Base-by-base conservation (phyloP, 1,140 invertebrate genomes). In the Platyscapa corneri region DNA sequence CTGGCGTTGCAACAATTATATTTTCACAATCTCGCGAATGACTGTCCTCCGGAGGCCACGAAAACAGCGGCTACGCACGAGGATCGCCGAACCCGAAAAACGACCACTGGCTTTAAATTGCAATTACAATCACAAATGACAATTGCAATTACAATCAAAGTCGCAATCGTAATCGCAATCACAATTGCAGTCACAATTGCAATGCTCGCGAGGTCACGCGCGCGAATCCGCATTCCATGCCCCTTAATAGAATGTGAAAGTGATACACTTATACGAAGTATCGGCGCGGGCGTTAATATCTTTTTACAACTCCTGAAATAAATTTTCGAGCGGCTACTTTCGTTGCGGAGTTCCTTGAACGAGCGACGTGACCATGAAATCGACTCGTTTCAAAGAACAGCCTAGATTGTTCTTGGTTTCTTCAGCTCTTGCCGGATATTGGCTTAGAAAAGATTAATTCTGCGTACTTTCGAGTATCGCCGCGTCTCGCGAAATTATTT, bases 171-270 rank as follows among this genome's bases (percentile, higher is more conserved):
- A n/a, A n/a, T n/a, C n/a, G n/a, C n/a, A n/a, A n/a, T n/a, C n/a
- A n/a, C n/a, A n/a, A n/a, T n/a, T n/a, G n/a, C n/a, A n/a, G n/a
- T n/a, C n/a, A n/a, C n/a, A 82, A 72, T 70, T 72, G 72, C 20
- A 64, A 70, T 37, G 64, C 65, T 70, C 27, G 67, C 34, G 56
- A 77, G n/a, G 42, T 67, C 42, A n/a, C n/a, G 42, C 46, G 65
- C n/a, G 37, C 60, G 82, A 84, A 84, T 84, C 83, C 65, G 83
- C 76, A 84, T 84, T 79, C 83, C 83, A 32, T 49, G 32, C 65
- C 76, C 49, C 49, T 79, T 78, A 79, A 79, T 74, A 84, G 64
- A 60, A 74, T 74, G 83, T 70, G 83, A 84, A 79, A 84, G 83
- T 84, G 83, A 34, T 76, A 76, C 23, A 70, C 32, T 70, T 70